A percentile compares a stretch with the other conserved stretches of the same genome.
phyloP scores from a whole-genome alignment of 2,888 invertebrate species.

The Tipula helvola region DNA sequence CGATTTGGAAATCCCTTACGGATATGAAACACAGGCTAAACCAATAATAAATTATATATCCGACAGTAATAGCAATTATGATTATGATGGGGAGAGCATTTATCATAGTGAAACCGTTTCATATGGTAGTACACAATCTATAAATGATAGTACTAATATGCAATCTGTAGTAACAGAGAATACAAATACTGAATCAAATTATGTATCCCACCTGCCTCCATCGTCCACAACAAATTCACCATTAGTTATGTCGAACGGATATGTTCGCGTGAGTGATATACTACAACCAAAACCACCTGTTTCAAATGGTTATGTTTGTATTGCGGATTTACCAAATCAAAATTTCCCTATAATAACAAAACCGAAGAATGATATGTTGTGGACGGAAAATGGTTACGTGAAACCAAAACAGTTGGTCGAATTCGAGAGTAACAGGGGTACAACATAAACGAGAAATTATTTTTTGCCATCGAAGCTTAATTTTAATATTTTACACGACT shows the following conservation, averaged over 20 bases:
- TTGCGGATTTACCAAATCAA: background rate
- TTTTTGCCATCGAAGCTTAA: background rate
- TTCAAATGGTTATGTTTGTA: background rate
- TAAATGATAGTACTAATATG: background rate
- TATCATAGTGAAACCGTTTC: background rate
- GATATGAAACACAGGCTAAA: background rate
- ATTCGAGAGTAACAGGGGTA: background rate
- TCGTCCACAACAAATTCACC: background rate
- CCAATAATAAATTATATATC: background rate
- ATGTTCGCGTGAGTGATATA: background rate
- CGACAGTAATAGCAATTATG: background rate
- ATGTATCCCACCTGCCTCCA: background rate
- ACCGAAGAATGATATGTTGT: background rate
- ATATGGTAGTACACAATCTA: background rate
- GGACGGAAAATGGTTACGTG: background rate
- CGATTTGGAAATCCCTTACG: background rate
- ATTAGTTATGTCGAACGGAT: background rate
- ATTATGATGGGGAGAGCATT: background rate
- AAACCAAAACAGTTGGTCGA: background rate
- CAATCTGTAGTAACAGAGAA: background rate
- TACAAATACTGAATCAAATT: background rate
- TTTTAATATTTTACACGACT: background rate
- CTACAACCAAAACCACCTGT: background rate
- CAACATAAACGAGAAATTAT: background rate
- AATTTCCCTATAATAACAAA: background rate